phyloP scores from a whole-genome alignment of 2,797 vertebrate genomes.

The Garrulus glandarius region DNA sequence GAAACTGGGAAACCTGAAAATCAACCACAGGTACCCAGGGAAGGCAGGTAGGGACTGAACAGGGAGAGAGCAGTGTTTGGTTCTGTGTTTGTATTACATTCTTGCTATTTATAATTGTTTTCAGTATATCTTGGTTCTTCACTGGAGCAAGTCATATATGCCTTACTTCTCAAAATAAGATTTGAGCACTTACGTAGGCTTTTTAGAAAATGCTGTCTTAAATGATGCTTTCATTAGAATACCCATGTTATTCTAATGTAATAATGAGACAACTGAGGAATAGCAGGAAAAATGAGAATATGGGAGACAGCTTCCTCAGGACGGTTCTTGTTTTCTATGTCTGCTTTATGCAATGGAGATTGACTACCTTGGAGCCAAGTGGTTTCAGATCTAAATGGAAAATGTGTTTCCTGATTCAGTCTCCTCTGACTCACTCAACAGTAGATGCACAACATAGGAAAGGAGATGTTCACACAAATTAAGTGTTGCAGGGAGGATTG shows the following conservation, averaged over 20 bases:
- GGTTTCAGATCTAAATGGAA: background rate
- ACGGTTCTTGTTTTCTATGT: background rate
- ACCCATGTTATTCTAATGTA: background rate
- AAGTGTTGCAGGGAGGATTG: background rate
- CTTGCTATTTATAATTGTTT: background rate
- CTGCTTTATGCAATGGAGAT: background rate
- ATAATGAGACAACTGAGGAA: background rate
- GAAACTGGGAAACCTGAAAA: background rate
- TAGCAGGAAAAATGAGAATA: background rate
- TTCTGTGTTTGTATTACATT: background rate
- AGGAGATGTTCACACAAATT: background rate
- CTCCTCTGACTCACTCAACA: background rate
- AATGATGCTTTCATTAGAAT: background rate
- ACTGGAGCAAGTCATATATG: background rate
- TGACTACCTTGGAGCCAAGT: background rate
- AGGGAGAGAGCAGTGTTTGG: background rate
- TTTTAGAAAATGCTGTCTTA: background rate
- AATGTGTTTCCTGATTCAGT: background rate
- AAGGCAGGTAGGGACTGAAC: background rate
- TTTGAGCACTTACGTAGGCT: background rate
- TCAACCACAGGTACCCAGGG: background rate
- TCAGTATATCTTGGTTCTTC: background rate
- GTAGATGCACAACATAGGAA: background rate
- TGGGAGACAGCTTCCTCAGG: background rate
- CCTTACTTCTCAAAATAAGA: background rate